phyloP scores from a whole-genome alignment of 2,113 vertebrate genomes.

The Siniperca knerii region DNA sequence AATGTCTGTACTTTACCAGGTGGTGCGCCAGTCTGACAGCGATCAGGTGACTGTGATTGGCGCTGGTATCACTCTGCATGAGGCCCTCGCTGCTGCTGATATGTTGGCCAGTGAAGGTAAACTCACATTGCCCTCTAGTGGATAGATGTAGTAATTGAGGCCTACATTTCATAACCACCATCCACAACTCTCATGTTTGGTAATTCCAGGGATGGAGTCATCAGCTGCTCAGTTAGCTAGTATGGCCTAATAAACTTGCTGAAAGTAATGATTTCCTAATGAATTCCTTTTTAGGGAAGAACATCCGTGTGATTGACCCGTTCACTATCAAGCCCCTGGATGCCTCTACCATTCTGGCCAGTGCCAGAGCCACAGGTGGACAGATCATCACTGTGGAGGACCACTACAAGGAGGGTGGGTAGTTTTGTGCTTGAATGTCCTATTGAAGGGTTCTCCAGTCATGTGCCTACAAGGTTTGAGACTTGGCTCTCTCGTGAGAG shows the following conservation, averaged over 20 bases:
- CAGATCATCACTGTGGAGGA: conserved; percentile 90
- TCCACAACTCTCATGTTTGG: neutral
- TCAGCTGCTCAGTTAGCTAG: neutral
- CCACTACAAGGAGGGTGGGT: conserved; percentile 89
- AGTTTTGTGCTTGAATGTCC: neutral
- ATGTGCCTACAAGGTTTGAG: neutral
- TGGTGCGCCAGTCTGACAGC: conserved; percentile 83
- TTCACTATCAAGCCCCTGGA: conserved; percentile 93
- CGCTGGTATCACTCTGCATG: conserved; percentile 90
- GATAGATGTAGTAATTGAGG: neutral
- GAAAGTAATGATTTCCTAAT: neutral
- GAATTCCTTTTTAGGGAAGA: conserved; percentile 76
- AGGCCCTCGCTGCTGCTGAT: conserved; percentile 87
- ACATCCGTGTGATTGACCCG: conserved; percentile 88
- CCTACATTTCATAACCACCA: neutral
- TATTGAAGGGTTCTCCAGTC: neutral
- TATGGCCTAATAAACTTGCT: neutral
- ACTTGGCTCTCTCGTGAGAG: neutral
- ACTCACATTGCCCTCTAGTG: conserved; percentile 44
- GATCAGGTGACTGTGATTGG: conserved; percentile 89
- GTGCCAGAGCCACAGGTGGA: conserved; percentile 86
- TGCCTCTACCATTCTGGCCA: conserved; percentile 85
- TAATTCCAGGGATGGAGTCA: neutral
- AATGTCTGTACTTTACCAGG: conserved; percentile 71
- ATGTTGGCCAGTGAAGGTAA: conserved; percentile 85